Evolutionary conservation across 2,888 invertebrate species (phyloP), one percentile per base, ranked within the genome.

Genomic region (Anticlea derivata): DNA sequence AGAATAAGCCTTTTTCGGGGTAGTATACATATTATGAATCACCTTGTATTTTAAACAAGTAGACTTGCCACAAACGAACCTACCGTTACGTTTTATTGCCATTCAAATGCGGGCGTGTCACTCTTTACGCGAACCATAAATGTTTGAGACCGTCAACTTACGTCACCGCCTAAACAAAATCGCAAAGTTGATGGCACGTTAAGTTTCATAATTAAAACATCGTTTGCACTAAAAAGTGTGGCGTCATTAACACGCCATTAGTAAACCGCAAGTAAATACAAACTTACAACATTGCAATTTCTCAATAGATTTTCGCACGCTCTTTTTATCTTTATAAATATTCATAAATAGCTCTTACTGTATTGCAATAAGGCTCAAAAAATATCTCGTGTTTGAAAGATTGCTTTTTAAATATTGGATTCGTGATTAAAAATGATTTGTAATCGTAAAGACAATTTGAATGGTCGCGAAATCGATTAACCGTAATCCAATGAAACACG

Each of bases 231-330:
- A n/a, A n/a, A n/a, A n/a, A 17, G 17, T 17, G 2, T 17, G 2
- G 17, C 17, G 17, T 4, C 63, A 51, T 44, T 45, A 17, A 29
- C 33, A 35, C 50, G 20, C 27, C 65, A 69, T 61, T 62, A 74
- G 70, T 76, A 75, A 79, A 78, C 35, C 44, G 17, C 67, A 78
- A n/a, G n/a, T n/a, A 71, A 75, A 75, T 71, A 70, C 76, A 77
- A 77, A 74, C 66, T 82, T 83, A 67, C 83, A 72, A 79, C 69
- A 86, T 65, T 51, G 23, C 34, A 35, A 60, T 84, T 85, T 67
- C 84, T 62, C 64, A 83, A 82, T 71, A 63, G 44, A 61, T 73
- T 73, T 83, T 86, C 82, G 73, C 85, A 85, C 85, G 83, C 77
- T 70, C 68, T 70, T 74, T 67, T 68, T 65, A 20, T 35, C 20